Evolutionary conservation across 2,888 invertebrate species (phyloP), one percentile per base, ranked within the genome.

Genomic region (Tetragnatha montana): DNA sequence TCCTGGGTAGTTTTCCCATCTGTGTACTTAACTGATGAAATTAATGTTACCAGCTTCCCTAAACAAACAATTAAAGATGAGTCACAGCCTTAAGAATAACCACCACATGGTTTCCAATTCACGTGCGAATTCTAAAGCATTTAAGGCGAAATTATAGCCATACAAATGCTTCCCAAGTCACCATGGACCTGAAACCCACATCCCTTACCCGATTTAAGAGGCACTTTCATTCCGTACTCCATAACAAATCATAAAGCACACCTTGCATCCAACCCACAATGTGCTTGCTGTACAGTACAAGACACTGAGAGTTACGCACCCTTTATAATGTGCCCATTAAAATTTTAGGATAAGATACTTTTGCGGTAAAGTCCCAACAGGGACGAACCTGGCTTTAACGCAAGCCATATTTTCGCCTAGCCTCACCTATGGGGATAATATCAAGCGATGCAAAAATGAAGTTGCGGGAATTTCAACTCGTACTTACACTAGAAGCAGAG

Each of bases 391-490:
- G 75, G 60, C 74, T n/a, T 74, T 83, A 60, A 83, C 75, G 75
- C 47, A 35, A 74, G 75, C 83, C 47, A 83, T 83, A 83, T 83
- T 83, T 83, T 74, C 22, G 74, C 12, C 51, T 71, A 83, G 83
- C 51, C 35, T n/a, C 47, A 83, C 83, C 83, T 83, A 74, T 83
- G 83, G 83, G 83, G 75, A 51, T 75, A 69, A 83, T 83, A 83
- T 83, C 74, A 68, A 68, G 75, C 75, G 68, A 75, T 83, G 75
- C 71, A 74, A 83, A 83, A 75, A 74, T 83, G 83, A 35, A 75
- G 74, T 83, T 73, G 49, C 60, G 49, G 83, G 10, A 73, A 51
- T 81, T 81, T 8, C 71, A 22, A 73, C 73, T 49, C 49, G 51
- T 22, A 51, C 22, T 81, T 73, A 73, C 51, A 71, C 22, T 7